Conservation (phyloP, 2,113 vertebrate genomes). For the Grammatotria lemairii region DNA sequence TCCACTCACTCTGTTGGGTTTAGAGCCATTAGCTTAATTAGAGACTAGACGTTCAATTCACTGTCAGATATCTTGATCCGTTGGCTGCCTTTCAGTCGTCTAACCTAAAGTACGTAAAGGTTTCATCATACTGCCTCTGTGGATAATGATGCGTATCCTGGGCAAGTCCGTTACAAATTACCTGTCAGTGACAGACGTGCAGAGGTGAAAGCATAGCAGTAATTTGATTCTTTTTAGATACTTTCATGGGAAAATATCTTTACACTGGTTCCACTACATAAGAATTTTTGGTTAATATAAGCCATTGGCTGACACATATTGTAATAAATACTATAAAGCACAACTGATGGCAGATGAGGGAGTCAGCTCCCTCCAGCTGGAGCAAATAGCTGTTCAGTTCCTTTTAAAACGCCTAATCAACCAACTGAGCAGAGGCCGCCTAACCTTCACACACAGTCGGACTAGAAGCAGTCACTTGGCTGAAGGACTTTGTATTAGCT, state of each 20-base stretch:
- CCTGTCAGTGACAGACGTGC: not conserved
- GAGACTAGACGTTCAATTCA: constrained; percentile 34
- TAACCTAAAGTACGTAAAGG: not conserved
- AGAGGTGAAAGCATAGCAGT: not conserved
- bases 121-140: not conserved
- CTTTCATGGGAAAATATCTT: not conserved
- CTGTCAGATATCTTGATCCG: constrained; percentile 32
- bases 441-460: not conserved
- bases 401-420: not conserved
- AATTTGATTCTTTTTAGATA: not conserved
- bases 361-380: not conserved
- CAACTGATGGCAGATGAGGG: not conserved
- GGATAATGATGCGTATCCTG: not conserved
- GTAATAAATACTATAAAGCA: not conserved
- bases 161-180: not conserved
- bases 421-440: not conserved
- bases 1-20: constrained; percentile 43
- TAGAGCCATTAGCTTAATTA: constrained; percentile 63
- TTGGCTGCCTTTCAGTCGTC: constrained; percentile 23
- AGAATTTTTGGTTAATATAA: not conserved
- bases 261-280: not conserved
- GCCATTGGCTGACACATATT: not conserved
- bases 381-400: not conserved
- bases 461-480: constrained; percentile 40
- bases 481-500: constrained; percentile 33